These are phyloP conservation scores for Brachymystax lenok DNA, from an alignment of 2,797 vertebrate genomes.

Conservation along the genomic window DNA sequence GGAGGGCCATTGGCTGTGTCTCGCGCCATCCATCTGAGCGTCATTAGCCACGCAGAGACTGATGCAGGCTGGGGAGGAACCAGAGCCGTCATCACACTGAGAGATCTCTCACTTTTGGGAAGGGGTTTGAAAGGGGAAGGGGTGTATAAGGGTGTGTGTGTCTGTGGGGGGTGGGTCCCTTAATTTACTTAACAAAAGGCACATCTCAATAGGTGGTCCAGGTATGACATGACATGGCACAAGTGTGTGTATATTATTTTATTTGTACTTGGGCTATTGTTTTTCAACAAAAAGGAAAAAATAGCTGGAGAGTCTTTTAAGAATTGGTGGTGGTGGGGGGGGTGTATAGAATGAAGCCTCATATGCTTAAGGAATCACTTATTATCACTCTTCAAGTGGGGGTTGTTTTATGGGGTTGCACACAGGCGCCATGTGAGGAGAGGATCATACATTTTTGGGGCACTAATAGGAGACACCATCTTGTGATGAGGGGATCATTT, in stretches of 20 bases:
- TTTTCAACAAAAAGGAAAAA: too few species aligned
- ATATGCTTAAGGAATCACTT: conserved; percentile 47
- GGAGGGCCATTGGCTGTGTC: conserved; percentile 72
- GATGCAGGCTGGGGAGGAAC: conserved; percentile 28
- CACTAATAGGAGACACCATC: conserved; percentile 48
- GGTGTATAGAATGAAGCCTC: conserved; percentile 7
- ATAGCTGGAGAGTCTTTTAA: too few species aligned
- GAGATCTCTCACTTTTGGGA: conserved; percentile 50
- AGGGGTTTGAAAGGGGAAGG: conserved; percentile 44
- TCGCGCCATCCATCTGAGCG: conserved; percentile 71
- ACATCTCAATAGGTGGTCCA: not conserved
- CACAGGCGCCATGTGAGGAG: conserved; percentile 47
- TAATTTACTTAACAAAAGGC: not conserved
- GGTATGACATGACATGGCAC: not conserved
- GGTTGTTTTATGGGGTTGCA: conserved; percentile 34
- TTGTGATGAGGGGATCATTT: conserved; percentile 54
- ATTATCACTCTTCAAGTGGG: conserved; percentile 49
- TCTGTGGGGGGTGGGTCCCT: not conserved
- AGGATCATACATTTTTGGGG: conserved; percentile 53
- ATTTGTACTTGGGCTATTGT: too few species aligned
- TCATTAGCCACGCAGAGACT: conserved; percentile 63
- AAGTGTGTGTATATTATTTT: not conserved
- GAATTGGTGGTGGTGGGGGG: not conserved
- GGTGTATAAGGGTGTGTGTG: conserved; percentile 2
- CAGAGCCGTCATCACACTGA: conserved; percentile 37